phyloP scores from a whole-genome alignment of 2,797 vertebrate species.

The Melopsittacus undulatus region DNA sequence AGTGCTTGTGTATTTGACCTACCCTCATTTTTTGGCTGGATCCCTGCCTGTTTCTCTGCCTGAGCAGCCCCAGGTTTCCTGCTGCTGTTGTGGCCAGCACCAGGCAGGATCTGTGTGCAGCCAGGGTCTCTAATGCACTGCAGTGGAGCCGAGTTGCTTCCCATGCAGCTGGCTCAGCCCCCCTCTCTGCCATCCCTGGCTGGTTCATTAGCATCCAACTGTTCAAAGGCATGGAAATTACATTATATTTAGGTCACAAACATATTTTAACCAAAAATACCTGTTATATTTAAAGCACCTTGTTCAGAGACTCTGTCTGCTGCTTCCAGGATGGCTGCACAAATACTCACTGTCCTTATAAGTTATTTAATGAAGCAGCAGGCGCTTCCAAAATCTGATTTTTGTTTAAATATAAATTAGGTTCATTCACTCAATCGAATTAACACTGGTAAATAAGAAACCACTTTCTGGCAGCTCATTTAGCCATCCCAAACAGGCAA shows the following conservation, averaged over 20 bases:
- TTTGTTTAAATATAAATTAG: neutral
- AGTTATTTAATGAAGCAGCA: neutral
- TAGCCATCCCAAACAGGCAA: neutral
- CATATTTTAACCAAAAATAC: constrained; percentile 67
- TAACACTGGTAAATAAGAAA: constrained; percentile 5
- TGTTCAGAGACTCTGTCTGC: neutral
- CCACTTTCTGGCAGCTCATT: neutral
- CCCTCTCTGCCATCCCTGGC: constrained; percentile 55
- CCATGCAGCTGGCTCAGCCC: constrained; percentile 53
- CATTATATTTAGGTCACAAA: constrained; percentile 74
- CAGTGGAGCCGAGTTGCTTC: neutral
- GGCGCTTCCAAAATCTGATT: neutral
- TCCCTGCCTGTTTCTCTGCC: neutral
- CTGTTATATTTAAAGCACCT: constrained; percentile 42
- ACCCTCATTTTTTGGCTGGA: neutral
- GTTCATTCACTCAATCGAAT: neutral
- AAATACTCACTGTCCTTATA: neutral
- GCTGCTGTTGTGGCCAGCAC: neutral
- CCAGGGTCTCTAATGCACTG: neutral
- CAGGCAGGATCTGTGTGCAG: neutral
- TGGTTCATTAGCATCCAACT: constrained; percentile 66
- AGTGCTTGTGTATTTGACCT: neutral
- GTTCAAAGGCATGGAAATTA: constrained; percentile 73
- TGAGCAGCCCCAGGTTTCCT: neutral
- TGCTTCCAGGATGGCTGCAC: constrained; percentile 1